Conservation (phyloP, 1,140 invertebrate genomes). For the Globodera rostochiensis region DNA sequence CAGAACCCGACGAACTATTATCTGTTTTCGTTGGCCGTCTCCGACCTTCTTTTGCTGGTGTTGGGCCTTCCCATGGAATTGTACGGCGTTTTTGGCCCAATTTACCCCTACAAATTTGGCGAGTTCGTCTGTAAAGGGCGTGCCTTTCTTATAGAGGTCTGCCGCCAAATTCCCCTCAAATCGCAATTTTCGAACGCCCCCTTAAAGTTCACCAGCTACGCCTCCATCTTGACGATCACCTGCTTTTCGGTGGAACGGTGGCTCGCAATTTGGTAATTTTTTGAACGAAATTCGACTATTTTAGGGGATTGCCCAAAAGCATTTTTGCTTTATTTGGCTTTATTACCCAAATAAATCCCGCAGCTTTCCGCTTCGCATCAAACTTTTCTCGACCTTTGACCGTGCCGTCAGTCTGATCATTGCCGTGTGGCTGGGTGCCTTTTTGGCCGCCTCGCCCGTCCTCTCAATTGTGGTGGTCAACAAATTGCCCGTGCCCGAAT, state of each 20-base stretch:
- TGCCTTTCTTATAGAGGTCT: conserved; percentile 63
- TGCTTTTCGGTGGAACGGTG: conserved; percentile 90
- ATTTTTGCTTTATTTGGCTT: too few relatives aligned
- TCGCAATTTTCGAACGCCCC: conserved; percentile 27
- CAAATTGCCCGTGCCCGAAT: conserved; percentile 52
- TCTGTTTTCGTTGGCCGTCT: conserved; percentile 75
- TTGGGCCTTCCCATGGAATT: conserved; percentile 67
- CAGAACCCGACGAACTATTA: conserved; percentile 71
- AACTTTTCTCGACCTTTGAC: conserved; percentile 62
- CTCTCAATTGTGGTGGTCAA: conserved; percentile 59
- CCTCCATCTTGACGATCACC: conserved; percentile 86
- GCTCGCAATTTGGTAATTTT: conserved; percentile 62
- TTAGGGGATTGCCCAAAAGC: background rate
- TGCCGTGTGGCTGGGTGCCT: conserved; percentile 55
- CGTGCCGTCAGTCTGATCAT: conserved; percentile 56
- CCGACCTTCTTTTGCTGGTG: conserved; percentile 82
- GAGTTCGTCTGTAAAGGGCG: conserved; percentile 58
- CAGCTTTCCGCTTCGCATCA: conserved; percentile 59
- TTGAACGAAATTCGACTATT: conserved; percentile 21
- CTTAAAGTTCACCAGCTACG: conserved; percentile 68
- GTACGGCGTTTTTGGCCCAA: conserved; percentile 53
- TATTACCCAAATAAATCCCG: background rate
- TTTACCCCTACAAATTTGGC: conserved; percentile 59
- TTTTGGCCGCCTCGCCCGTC: conserved; percentile 59
- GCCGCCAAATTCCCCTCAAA: conserved; percentile 77